Evolutionary conservation across 2,888 invertebrate species (phyloP).

Genomic region (Dicranocentrus wangi): DNA sequence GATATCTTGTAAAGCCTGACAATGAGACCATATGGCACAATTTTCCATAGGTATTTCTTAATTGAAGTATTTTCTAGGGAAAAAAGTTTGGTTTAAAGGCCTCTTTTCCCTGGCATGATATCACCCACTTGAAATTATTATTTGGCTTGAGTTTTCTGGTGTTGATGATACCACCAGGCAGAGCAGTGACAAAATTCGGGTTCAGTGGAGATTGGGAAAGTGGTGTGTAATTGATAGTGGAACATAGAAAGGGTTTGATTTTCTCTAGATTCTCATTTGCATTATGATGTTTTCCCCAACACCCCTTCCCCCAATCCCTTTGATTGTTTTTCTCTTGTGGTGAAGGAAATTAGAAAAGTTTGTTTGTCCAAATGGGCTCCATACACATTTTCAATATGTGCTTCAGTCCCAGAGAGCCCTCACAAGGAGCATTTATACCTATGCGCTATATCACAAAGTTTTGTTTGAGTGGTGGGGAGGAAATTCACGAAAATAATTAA

Average conservation of each 20-base stretch:
- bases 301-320: constrained; percentile 7
- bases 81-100: too few relatives aligned
- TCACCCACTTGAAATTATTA: too few relatives aligned
- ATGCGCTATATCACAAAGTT: background rate
- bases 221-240: constrained; percentile 52
- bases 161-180: background rate
- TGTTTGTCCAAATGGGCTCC: constrained; percentile 22
- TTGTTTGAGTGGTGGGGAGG: constrained; percentile 11
- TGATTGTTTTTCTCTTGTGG: constrained; percentile 57
- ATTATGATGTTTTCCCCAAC: constrained; percentile 26
- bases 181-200: constrained; percentile 27
- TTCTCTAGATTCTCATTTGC: constrained; percentile 42
- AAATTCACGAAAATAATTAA: constrained; percentile 53
- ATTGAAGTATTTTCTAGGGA: constrained; percentile 27
- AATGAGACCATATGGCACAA: too few relatives aligned
- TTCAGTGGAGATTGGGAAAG: constrained; percentile 24
- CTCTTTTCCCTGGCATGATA: too few relatives aligned
- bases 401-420: too few relatives aligned
- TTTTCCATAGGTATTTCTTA: too few relatives aligned
- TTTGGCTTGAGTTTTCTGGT: background rate
- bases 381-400: too few relatives aligned
- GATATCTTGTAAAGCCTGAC: too few relatives aligned
- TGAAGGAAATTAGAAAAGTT: constrained; percentile 62
- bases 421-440: background rate
- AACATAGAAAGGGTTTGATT: constrained; percentile 20